Base-by-base conservation (phyloP, 2,888 invertebrate species). In the Baronia brevicornis region DNA sequence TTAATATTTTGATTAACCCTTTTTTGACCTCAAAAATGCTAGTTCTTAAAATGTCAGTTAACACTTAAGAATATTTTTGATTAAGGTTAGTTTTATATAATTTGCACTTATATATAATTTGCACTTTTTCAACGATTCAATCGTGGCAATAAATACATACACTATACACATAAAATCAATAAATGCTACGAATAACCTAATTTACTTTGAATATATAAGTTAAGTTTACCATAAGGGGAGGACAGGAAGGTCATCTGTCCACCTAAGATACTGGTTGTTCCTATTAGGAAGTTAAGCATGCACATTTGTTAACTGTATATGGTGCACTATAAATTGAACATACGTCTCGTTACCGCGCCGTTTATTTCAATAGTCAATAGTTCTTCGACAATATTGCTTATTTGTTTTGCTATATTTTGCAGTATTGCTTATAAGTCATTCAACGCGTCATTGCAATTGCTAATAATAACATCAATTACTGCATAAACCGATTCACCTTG, bases 311-410 rank as follows among this genome's bases (percentile, higher is more conserved):
- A 34, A 17, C 35, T 33, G 15, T 38, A 36, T 36, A 37, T 30
- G 33, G 32, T 19, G 18, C 21, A 33, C 32, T 30, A 33, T 39
- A 51, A 53, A 58, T 56, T 54, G 41, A 52, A 54, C 51, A 43
- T 35, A 50, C 50, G 43, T 51, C 44, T 61, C 54, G 53, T 56
- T 53, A 55, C 53, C 43, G 42, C 35, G 46, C 55, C 49, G 57
- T 67, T 63, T 56, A 60, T 69, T 63, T 59, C 54, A 61, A 63
- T 68, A 52, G 49, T 43, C 39, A 54, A 51, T 57, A 43, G 41
- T n/a, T 25, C 28, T 27, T 32, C 54, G 50, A 51, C 49, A 41
- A 41, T 43, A 48, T 49, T 38, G 47, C 14, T 7, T n/a, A 13
- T 2, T 44, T 37, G 44, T 43, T 44, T 41, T 41, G 48, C 51